Base-by-base conservation (phyloP, 2,113 vertebrate genomes). In the Talpa occidentalis region DNA sequence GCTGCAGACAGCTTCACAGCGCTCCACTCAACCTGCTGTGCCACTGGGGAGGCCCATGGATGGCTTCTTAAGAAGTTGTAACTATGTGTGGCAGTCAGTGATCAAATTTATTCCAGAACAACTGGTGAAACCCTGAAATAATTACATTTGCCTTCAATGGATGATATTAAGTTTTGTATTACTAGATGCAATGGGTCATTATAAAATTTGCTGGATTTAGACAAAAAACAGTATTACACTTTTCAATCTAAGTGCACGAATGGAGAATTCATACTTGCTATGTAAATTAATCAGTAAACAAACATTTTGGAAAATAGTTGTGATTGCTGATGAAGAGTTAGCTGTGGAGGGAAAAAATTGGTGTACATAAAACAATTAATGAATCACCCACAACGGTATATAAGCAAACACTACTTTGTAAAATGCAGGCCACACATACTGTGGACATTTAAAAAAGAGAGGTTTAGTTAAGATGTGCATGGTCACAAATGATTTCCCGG, bases 41-140 rank as follows among this genome's bases (percentile, higher is more conserved):
- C n/a, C n/a, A n/a, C n/a, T n/a, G n/a, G n/a, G n/a, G n/a, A n/a
- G n/a, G n/a, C n/a, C n/a, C n/a, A n/a, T n/a, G n/a, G n/a, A n/a
- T n/a, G 44, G 37, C 8, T 70, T 76, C 7, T 21, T 19, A 74
- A 81, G 16, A 40, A 37, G 6, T 5, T 77, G 28, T 22, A 44
- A 76, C 74, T 24, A 15, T 56, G 5, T 14, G 35, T 26, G 24
- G 52, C 49, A 30, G 47, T 3, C 1, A 24, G 15, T 85, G 35
- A 81, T 92, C 88, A 90, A 52, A 88, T 81, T 88, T 70, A 74
- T 30, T 17, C 4, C 59, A 30, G 92, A 83, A 91, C 7, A 90
- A 72, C 32, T n/a, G 2, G 49, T 10, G 1, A 84, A 73, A 90
- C 6, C 30, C 21, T 90, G 24, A 90, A 84, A 32, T 10, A 60